Percentiles rank a stretch among this genome's conserved stretches.
These are phyloP conservation scores for Atopsyche davidsoni DNA, from an alignment of 1,140 invertebrate species.

Conservation along the genomic window DNA sequence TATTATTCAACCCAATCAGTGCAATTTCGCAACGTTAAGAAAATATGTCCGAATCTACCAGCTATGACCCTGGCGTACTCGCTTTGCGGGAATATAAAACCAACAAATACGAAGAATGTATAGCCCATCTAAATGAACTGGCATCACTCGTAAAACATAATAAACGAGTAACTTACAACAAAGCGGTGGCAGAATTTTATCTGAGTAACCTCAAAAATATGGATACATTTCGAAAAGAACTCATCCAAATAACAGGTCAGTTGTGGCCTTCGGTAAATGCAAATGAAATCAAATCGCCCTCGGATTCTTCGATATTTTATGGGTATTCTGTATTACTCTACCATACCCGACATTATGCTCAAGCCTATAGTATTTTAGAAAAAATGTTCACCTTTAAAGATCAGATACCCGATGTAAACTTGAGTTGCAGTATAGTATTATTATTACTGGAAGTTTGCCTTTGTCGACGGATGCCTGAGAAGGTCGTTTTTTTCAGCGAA, in stretches of 20 bases:
- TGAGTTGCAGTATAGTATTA: conserved; percentile 43
- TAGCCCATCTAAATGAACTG: conserved; percentile 16
- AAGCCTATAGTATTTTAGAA: conserved; percentile 67
- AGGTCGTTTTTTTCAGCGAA: conserved; percentile 39
- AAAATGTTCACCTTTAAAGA: conserved; percentile 37
- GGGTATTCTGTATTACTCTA: conserved; percentile 81
- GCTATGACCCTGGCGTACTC: conserved; percentile 15
- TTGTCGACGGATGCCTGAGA: conserved; percentile 40
- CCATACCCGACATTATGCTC: conserved; percentile 70
- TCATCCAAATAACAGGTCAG: conserved; percentile 57
- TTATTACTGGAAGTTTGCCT: conserved; percentile 45
- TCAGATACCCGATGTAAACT: conserved; percentile 39
- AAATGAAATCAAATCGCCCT: conserved; percentile 38
- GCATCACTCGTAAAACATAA: conserved; percentile 8
- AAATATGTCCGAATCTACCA: no score
- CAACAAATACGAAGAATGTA: conserved; percentile 21
- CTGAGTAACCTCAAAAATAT: conserved; percentile 64
- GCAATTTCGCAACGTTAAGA: no score
- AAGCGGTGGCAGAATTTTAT: conserved; percentile 66
- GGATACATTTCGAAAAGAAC: conserved; percentile 61
- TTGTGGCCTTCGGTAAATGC: conserved; percentile 44
- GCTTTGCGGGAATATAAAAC: conserved; percentile 22
- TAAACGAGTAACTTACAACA: conserved; percentile 45
- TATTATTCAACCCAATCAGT: no score
- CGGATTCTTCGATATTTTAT: conserved; percentile 55